These are phyloP conservation scores for Petrophora chlorosata DNA, from an alignment of 2,888 invertebrate genomes.

Conservation along the genomic window DNA sequence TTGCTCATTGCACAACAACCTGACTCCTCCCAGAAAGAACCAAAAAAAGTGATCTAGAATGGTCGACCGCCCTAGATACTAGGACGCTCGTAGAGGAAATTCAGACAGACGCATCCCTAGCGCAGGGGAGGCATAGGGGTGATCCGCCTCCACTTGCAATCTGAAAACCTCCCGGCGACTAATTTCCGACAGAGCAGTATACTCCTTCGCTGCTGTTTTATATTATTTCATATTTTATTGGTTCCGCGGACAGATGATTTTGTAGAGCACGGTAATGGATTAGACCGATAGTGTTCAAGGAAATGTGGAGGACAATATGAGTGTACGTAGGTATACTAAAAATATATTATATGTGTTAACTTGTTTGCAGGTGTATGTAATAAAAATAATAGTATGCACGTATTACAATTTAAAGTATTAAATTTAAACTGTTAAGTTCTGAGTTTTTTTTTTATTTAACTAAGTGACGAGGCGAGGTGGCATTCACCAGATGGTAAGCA, in stretches of 20 bases:
- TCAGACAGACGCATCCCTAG: constrained; percentile 13
- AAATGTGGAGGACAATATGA: too few relatives aligned
- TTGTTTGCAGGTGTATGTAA: too few relatives aligned
- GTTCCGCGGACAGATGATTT: constrained; percentile 1
- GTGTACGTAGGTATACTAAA: too few relatives aligned
- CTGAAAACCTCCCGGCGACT: constrained; percentile 68
- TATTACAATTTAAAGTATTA: too few relatives aligned
- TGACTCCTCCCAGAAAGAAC: neutral
- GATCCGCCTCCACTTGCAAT: constrained; percentile 49
- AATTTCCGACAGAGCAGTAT: constrained; percentile 75
- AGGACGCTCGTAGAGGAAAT: constrained; percentile 12
- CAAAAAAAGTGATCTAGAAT: neutral
- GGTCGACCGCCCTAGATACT: constrained; percentile 3
- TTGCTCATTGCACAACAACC: too few relatives aligned
- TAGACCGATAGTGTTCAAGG: too few relatives aligned
- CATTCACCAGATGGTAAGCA: too few relatives aligned
- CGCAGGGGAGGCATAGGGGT: constrained; percentile 19
- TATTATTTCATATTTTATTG: constrained; percentile 63
- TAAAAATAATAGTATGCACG: too few relatives aligned
- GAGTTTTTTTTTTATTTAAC: too few relatives aligned
- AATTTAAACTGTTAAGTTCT: too few relatives aligned
- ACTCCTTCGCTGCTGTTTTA: constrained; percentile 52
- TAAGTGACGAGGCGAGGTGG: too few relatives aligned
- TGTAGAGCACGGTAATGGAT: constrained; percentile 4
- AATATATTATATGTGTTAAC: too few relatives aligned